Conservation (phyloP, 2,797 vertebrate species). For the Epinephelus malabaricus region DNA sequence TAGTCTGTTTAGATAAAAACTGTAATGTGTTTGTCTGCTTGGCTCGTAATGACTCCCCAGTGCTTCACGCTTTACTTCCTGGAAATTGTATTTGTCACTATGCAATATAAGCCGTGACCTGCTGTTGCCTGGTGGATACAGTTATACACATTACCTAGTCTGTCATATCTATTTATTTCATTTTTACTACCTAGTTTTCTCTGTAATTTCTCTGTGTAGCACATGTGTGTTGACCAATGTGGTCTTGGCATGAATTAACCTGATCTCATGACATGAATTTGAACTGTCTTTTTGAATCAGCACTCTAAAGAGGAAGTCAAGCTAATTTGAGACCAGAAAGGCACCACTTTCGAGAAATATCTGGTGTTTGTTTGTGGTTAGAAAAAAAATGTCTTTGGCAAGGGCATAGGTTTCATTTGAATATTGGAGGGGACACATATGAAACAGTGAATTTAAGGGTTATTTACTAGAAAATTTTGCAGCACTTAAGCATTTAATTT, state of each 20-base stretch:
- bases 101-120: constrained; percentile 23
- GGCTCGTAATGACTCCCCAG: constrained; percentile 2
- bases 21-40: constrained; percentile 2
- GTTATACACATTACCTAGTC: not conserved
- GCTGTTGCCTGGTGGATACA: constrained; percentile 2
- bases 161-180: too few relatives aligned
- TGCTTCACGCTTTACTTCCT: constrained; percentile 39
- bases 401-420: too few relatives aligned
- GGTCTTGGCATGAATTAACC: not conserved
- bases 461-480: too few relatives aligned
- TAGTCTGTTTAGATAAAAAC: constrained; percentile 11
- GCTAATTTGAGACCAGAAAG: not conserved
- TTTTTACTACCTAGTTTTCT: not conserved
- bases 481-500: too few relatives aligned
- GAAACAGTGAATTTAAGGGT: too few relatives aligned
- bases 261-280: not conserved
- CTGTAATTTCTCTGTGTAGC: not conserved
- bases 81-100: constrained; percentile 26
- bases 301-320: not conserved
- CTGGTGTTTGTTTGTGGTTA: not conserved
- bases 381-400: constrained; percentile 9
- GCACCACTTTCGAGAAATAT: not conserved
- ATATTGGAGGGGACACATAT: too few relatives aligned
- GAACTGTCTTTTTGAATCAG: not conserved
- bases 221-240: not conserved